Evolutionary conservation across 2,888 invertebrate species (phyloP), one percentile per base, ranked within the genome.

Genomic region (Machimus atricapillus): DNA sequence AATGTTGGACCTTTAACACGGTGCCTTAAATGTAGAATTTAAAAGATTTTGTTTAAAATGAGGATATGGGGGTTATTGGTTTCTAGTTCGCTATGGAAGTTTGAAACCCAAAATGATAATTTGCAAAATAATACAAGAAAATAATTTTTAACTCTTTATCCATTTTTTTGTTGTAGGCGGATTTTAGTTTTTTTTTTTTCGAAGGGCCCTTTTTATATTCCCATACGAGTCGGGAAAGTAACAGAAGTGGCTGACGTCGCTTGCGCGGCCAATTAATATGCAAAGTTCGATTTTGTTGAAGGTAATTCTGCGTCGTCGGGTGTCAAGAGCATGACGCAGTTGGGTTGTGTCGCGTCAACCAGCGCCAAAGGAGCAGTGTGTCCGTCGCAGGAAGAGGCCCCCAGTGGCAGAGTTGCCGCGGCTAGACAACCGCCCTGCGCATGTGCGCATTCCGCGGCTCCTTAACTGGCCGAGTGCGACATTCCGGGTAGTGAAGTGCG

Each of bases 301-400:
- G n/a, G n/a, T 1, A 19, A 7, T 23, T 74, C 52, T 74, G 7
- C 14, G 52, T 27, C 76, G 56, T 27, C 76, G 56, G 27, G 86
- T 86, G 86, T 86, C 86, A 86, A 86, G 76, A 86, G 34, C 40
- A 86, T n/a, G 86, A 23, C 77, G 77, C 23, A 31, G 56, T 77
- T 77, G 23, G 56, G 37, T 58, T 27, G 52, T 23, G 77, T 86
- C 56, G 58, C 86, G 58, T 27, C 37, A 40, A 7, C 58, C 31
- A 14, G 8, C n/a, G 31, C 37, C 27, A 37, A 16, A 12, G 52
- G 1, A 16, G 14, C 46, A 52, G n/a, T n/a, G n/a, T n/a, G n/a
- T 6, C 52, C 52, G n/a, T 6, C n/a, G 52, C 52, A 52, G 52
- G 52, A 19, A 52, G 79, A 19, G 31, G 79, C n/a, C 16, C 6